Base-by-base conservation (phyloP, 2,797 vertebrate species). In the Lates japonicus region DNA sequence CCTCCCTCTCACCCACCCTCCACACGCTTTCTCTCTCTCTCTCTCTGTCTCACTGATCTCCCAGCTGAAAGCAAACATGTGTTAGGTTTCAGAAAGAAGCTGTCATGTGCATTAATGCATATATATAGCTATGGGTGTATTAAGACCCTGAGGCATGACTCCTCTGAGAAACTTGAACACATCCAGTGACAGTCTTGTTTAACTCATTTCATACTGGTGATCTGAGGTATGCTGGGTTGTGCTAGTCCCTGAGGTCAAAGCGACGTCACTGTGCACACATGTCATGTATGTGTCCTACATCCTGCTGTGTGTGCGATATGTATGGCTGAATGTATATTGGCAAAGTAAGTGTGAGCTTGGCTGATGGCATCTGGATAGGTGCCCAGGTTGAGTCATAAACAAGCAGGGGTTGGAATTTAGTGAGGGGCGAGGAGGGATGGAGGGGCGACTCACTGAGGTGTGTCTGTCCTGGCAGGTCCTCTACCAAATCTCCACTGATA, bases 401-500 rank as follows among this genome's bases (percentile, higher is more conserved):
- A 89, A 80, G 79, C 49, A 69, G 72, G 71, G 71, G 78, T 68
- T 80, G 80, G 59, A 58, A 74, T 88, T 81, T 82, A 80, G 64
- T 70, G 72, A 81, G 73, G 63, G 82, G 74, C 12, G 39, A 70
- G n/a, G 37, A 51, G 66, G 64, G 39, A 81, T 76, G 83, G 85
- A 69, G 85, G 86, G 86, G 74, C 84, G 22, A 87, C 73, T n/a
- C 88, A 83, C 85, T 88, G 84, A 93, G n/a, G 80, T 79, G 81
- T 59, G 63, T 92, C 91, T 95, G 93, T 94, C 94, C 94, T 94
- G 95, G 92, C 91, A 94, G 92, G 92, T 95, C 93, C 91, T 54
- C 77, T 55, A 72, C 93, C 94, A 93, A 95, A 93, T 96, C n/a
- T 94, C 93, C 93, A 94, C 92, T 94, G 94, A 96, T 94, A 95